Conservation (phyloP, 1,140 invertebrate genomes). For the Aphidius ervi region DNA sequence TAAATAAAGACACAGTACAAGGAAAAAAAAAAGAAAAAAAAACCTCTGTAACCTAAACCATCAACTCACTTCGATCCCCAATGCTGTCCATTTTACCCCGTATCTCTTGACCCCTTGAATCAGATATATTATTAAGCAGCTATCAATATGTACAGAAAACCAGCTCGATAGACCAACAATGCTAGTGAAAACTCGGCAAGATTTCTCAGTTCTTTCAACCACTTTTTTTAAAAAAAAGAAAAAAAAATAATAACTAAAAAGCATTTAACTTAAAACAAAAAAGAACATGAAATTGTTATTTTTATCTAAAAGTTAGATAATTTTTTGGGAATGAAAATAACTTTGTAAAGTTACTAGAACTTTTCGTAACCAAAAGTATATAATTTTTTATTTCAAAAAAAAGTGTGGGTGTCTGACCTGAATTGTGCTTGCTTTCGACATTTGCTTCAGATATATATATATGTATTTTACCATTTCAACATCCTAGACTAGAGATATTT, state of each 20-base stretch:
- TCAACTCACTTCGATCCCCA: constrained; percentile 30
- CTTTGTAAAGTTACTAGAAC: too few relatives aligned
- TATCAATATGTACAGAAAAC: constrained; percentile 52
- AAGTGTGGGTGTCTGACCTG: too few relatives aligned
- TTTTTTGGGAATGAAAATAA: too few relatives aligned
- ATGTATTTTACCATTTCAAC: not conserved
- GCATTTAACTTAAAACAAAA: too few relatives aligned
- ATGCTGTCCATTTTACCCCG: not conserved
- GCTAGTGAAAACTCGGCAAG: constrained; percentile 24
- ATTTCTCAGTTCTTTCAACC: constrained; percentile 17
- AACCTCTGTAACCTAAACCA: constrained; percentile 26
- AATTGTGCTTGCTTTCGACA: not conserved
- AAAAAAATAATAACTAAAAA: too few relatives aligned
- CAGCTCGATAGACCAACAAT: constrained; percentile 36
- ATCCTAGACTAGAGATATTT: constrained; percentile 36
- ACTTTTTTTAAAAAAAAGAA: too few relatives aligned
- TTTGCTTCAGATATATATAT: too few relatives aligned
- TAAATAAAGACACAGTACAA: not conserved
- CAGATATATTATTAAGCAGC: constrained; percentile 51
- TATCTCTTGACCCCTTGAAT: constrained; percentile 20
- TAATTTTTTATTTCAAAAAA: too few relatives aligned
- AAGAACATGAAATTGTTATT: too few relatives aligned
- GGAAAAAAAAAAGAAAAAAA: constrained; percentile 3
- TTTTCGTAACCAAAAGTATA: too few relatives aligned
- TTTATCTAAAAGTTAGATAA: too few relatives aligned